phyloP scores from a whole-genome alignment of 1,140 invertebrate species.

The Drosophila parvula region DNA sequence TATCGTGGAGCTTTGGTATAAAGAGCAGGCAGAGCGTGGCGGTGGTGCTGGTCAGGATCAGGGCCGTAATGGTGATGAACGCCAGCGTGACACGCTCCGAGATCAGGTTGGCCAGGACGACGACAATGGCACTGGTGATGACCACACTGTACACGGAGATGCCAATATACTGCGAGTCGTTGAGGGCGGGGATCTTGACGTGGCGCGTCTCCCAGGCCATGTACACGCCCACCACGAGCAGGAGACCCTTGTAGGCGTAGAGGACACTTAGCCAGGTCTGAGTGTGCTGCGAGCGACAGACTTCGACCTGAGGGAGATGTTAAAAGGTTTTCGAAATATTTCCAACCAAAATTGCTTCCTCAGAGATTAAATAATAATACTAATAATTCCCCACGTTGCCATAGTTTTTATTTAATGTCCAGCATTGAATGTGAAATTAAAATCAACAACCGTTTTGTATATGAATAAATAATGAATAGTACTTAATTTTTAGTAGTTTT shows the following conservation, averaged over 20 bases:
- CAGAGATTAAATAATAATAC: not conserved
- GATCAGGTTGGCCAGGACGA: slow-evolving; percentile 93
- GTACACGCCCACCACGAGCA: slow-evolving; percentile 95
- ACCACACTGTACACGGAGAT: slow-evolving; percentile 96
- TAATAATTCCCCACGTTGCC: not conserved
- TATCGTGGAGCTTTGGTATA: slow-evolving; percentile 91
- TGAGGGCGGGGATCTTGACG: slow-evolving; percentile 97
- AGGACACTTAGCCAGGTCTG: slow-evolving; percentile 94
- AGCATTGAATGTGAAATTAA: not conserved
- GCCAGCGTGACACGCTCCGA: slow-evolving; percentile 93
- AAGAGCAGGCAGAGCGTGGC: slow-evolving; percentile 94
- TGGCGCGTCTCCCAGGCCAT: slow-evolving; percentile 99
- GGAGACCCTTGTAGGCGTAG: slow-evolving; percentile 94
- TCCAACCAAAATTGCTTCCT: too few species aligned
- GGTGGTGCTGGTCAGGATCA: slow-evolving; percentile 94
- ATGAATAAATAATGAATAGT: slow-evolving; percentile 1
- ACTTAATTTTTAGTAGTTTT: not conserved
- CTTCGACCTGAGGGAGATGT: slow-evolving; percentile 88
- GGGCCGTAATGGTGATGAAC: slow-evolving; percentile 91
- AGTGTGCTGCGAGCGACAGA: slow-evolving; percentile 93
- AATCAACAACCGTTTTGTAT: not conserved
- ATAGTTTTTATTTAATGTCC: not conserved
- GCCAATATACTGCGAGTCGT: slow-evolving; percentile 98
- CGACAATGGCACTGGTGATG: slow-evolving; percentile 93
- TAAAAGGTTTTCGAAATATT: not conserved